Base-by-base conservation (phyloP, 2,797 vertebrate genomes). In the Astyanax mexicanus region DNA sequence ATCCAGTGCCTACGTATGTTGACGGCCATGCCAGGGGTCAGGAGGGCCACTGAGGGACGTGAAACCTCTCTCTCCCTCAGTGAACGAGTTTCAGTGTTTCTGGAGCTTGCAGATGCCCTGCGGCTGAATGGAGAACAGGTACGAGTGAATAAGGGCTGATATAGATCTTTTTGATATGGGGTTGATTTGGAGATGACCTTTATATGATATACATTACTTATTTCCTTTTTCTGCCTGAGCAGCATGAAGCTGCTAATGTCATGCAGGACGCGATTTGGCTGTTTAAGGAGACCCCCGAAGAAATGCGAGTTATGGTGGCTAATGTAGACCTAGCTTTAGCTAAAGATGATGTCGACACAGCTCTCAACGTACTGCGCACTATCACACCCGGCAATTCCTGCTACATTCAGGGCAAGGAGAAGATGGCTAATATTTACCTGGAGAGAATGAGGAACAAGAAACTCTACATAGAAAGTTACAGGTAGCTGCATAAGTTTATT, bases 221-320 rank as follows among this genome's bases (percentile, higher is more conserved):
- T 19, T 52, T 51, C 37, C 2, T 49, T n/a, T 47, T 55, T 69
- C 47, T 69, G 55, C 7, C 1, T 25, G 79, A 58, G 21, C 64
- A 94, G 93, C 92, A 93, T 0, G 92, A 94, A 80, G 93, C 93
- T 77, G 85, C 90, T 37, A 93, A 92, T 79, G 81, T 94, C 27
- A 90, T 94, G 83, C 92, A 94, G 80, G 92, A 94, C 0, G 89
- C 92, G 62, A 84, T 93, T 62, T 74, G 88, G 11, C 85, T 85
- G 67, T 93, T 94, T 78, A 86, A 86, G 0, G 91, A 88, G 38
- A 91, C 91, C 0, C 67, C 89, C 0, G 92, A 93, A 69, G 92
- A 93, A 82, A 80, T 87, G 13, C 86, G 87, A 2, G 66, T 94
- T 65, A 86, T 86, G 35, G 79, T 94, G 1, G 92, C 91, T 80